phyloP scores from a whole-genome alignment of 2,113 vertebrate genomes.

The Maylandia zebra region DNA sequence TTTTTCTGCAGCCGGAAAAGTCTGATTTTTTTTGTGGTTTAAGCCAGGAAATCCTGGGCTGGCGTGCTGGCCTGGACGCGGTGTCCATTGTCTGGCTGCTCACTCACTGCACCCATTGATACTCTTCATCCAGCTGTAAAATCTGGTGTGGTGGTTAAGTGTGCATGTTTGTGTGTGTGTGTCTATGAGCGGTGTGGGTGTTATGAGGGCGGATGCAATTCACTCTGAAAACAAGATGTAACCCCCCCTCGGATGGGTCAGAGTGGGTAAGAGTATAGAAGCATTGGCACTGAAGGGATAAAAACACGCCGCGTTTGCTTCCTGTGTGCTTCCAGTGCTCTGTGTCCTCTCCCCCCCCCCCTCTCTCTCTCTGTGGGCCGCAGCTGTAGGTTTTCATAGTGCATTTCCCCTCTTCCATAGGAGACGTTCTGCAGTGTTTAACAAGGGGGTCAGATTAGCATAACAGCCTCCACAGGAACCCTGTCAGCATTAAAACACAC shows the following conservation, averaged over 20 bases:
- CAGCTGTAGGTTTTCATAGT: slow-evolving; percentile 47
- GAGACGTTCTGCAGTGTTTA: slow-evolving; percentile 49
- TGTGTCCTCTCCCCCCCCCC: neutral
- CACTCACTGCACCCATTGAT: slow-evolving; percentile 67
- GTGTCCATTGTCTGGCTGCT: slow-evolving; percentile 54
- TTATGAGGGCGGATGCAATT: slow-evolving; percentile 27
- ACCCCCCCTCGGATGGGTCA: slow-evolving; percentile 26
- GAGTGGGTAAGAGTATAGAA: slow-evolving; percentile 15
- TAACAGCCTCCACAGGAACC: slow-evolving; percentile 62
- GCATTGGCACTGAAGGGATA: slow-evolving; percentile 7
- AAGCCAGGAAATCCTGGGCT: slow-evolving; percentile 71
- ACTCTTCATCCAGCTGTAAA: slow-evolving; percentile 74
- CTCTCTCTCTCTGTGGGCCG: neutral
- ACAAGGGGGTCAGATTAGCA: slow-evolving; percentile 63
- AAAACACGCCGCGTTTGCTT: slow-evolving; percentile 58
- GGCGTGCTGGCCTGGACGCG: slow-evolving; percentile 48
- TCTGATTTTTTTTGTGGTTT: slow-evolving; percentile 30
- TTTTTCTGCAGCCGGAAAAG: slow-evolving; percentile 11
- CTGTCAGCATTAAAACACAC: slow-evolving; percentile 55
- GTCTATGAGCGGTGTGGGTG: neutral
- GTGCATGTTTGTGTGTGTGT: slow-evolving; percentile 2
- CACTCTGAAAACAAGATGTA: slow-evolving; percentile 62
- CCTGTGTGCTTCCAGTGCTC: slow-evolving; percentile 51
- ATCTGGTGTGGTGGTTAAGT: slow-evolving; percentile 50
- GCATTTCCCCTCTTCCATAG: slow-evolving; percentile 33